Evolutionary conservation across 1,140 invertebrate species (phyloP).

Genomic region (Drosophila suzukii): DNA sequence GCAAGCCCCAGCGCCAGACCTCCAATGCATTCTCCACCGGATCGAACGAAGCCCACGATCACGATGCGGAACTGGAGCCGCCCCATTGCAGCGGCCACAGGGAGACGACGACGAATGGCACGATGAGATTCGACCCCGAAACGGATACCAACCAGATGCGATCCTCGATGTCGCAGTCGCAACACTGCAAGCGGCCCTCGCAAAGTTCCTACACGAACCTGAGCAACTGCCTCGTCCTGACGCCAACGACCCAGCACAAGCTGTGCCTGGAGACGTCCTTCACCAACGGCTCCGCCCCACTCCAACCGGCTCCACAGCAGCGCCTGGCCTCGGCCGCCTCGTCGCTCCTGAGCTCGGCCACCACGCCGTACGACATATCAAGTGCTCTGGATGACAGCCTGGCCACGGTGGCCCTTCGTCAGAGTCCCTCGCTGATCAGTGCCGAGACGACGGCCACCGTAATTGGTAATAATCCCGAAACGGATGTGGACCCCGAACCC

Average conservation of each 20-base stretch:
- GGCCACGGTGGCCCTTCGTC: slow-evolving; percentile 65
- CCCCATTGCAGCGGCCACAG: neutral
- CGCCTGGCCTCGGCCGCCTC: slow-evolving; percentile 73
- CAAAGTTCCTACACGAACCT: slow-evolving; percentile 74
- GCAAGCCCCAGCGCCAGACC: slow-evolving; percentile 88
- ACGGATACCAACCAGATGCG: slow-evolving; percentile 8
- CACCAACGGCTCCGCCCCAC: slow-evolving; percentile 85
- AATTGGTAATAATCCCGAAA: slow-evolving; percentile 26
- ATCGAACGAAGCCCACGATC: slow-evolving; percentile 70
- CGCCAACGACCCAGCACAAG: slow-evolving; percentile 86
- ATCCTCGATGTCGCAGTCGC: slow-evolving; percentile 1
- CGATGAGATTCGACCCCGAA: slow-evolving; percentile 4
- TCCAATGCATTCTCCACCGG: slow-evolving; percentile 81
- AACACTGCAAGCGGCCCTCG: slow-evolving; percentile 41
- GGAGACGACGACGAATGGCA: slow-evolving; percentile 3
- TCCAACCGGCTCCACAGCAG: neutral
- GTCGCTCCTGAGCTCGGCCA: slow-evolving; percentile 78
- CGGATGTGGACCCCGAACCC: slow-evolving; percentile 8
- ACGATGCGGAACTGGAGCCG: slow-evolving; percentile 30
- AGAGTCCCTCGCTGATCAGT: slow-evolving; percentile 69
- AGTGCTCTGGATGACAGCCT: slow-evolving; percentile 74
- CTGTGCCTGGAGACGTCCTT: slow-evolving; percentile 91
- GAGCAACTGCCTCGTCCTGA: slow-evolving; percentile 74
- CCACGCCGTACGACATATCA: slow-evolving; percentile 79
- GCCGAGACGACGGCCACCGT: slow-evolving; percentile 70